These are phyloP conservation scores for Monodelphis domestica DNA, from an alignment of 2,797 vertebrate genomes.

Conservation along the genomic window DNA sequence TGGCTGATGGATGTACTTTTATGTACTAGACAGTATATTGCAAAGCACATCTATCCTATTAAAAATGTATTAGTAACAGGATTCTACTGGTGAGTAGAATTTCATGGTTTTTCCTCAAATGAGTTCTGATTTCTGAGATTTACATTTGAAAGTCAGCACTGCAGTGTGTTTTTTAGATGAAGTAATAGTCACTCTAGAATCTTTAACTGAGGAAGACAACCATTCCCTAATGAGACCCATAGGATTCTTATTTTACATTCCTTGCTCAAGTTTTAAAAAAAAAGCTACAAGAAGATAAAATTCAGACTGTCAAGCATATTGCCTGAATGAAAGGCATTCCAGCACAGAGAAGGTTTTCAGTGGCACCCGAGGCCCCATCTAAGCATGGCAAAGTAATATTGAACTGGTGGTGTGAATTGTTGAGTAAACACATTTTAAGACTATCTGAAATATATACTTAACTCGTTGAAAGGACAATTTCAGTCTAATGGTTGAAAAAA, in stretches of 20 bases:
- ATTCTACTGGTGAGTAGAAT: conserved; percentile 47
- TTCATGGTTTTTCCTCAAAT: conserved; percentile 74
- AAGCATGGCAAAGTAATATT: conserved; percentile 73
- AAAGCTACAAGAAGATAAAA: conserved; percentile 71
- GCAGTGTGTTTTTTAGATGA: conserved; percentile 77
- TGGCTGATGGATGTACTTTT: conserved; percentile 53
- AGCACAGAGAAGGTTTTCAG: conserved; percentile 44
- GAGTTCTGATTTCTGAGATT: conserved; percentile 76
- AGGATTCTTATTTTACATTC: conserved; percentile 70
- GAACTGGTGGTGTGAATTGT: conserved; percentile 44
- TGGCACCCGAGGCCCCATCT: conserved; percentile 63
- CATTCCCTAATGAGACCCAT: conserved; percentile 71
- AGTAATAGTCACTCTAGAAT: conserved; percentile 76
- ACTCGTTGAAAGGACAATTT: conserved; percentile 42
- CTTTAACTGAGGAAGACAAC: conserved; percentile 74
- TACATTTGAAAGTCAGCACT: conserved; percentile 75
- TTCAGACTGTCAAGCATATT: conserved; percentile 70
- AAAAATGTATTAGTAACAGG: conserved; percentile 38
- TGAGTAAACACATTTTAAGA: conserved; percentile 19
- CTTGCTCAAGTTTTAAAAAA: conserved; percentile 62
- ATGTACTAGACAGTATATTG: conserved; percentile 49
- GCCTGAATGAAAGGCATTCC: conserved; percentile 57
- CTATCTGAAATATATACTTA: conserved; percentile 49
- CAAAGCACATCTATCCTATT: conserved; percentile 51
- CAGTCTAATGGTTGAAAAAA: conserved; percentile 45